Conservation (phyloP, 2,888 invertebrate species). For the Toxonevra muliebris region DNA sequence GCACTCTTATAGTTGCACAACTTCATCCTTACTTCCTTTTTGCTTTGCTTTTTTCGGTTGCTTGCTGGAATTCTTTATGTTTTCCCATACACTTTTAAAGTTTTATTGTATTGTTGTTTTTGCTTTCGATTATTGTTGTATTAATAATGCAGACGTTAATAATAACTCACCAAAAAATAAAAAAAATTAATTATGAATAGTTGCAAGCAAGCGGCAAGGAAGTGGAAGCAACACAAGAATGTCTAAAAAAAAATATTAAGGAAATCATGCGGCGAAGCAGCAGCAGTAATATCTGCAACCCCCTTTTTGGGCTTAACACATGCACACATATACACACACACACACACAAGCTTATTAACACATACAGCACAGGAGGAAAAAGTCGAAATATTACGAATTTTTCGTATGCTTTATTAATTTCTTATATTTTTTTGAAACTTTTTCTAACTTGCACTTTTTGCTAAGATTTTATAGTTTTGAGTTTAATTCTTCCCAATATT, state of each 20-base stretch:
- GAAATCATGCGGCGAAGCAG: background rate
- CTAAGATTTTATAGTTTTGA: background rate
- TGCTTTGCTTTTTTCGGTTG: slow-evolving; percentile 19
- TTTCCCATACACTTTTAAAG: slow-evolving; percentile 16
- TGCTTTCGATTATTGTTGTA: slow-evolving; percentile 7
- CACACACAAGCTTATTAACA: slow-evolving; percentile 6
- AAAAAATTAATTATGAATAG: slow-evolving; percentile 11
- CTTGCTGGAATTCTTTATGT: background rate
- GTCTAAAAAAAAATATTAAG: background rate
- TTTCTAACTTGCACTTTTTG: slow-evolving; percentile 1
- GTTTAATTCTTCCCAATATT: background rate
- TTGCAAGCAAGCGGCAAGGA: background rate
- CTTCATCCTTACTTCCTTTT: slow-evolving; percentile 6
- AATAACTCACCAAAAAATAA: slow-evolving; percentile 20
- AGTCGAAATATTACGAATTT: background rate
- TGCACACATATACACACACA: slow-evolving; percentile 15
- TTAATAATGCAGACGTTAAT: slow-evolving; percentile 29
- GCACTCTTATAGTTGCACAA: background rate
- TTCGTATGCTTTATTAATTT: background rate
- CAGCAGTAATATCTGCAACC: slow-evolving; percentile 5
- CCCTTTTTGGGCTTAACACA: slow-evolving; percentile 9
- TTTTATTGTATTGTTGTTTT: slow-evolving; percentile 21
- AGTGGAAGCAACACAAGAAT: background rate
- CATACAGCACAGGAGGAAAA: background rate
- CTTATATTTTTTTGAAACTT: slow-evolving; percentile 16